Base-by-base conservation (phyloP, 2,888 invertebrate genomes). In the Clusia tigrina region DNA sequence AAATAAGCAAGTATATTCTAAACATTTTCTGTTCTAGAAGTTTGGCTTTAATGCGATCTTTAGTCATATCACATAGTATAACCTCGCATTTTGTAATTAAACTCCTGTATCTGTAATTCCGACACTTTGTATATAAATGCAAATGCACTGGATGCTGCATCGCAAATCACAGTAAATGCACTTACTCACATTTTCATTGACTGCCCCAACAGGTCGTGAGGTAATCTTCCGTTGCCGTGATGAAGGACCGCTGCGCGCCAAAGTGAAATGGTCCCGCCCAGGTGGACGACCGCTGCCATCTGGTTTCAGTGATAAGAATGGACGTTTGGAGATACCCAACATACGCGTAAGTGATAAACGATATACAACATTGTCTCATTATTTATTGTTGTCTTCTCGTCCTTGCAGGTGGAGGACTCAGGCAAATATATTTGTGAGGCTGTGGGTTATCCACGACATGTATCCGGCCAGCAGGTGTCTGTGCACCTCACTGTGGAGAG, bases 161-260 rank as follows among this genome's bases (percentile, higher is more conserved):
- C 42, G 3, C 42, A 17, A 42, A 42, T n/a, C n/a, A n/a, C n/a
- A n/a, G 22, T 52, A 9, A 52, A 52, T 18, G 20, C 52, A 9
- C 52, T 20, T 15, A 52, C 2, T 12, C 10, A 52, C 52, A 52
- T 22, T 48, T 32, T 54, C 23, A 62, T 46, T 60, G 51, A 10
- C 57, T 1, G 22, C 22, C 22, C 25, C 20, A n/a, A 15, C 52
- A 95, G 96, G 93, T 82, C 91, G 93, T 48, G 95, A 96, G 83
- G 96, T 96, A 42, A 94, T 95, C 37, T 94, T 96, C 87, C 92
- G 91, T 84, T 97, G 97, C 79, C 90, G 95, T 69, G 95, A 96
- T 77, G 94, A 94, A 83, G 94, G 96, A n/a, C 88, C 88, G 0
- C 80, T 88, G 1, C 87, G 95, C 60, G 91, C 92, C 2, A 86